phyloP scores from a whole-genome alignment of 2,113 vertebrate genomes.

The Xerus inauris region DNA sequence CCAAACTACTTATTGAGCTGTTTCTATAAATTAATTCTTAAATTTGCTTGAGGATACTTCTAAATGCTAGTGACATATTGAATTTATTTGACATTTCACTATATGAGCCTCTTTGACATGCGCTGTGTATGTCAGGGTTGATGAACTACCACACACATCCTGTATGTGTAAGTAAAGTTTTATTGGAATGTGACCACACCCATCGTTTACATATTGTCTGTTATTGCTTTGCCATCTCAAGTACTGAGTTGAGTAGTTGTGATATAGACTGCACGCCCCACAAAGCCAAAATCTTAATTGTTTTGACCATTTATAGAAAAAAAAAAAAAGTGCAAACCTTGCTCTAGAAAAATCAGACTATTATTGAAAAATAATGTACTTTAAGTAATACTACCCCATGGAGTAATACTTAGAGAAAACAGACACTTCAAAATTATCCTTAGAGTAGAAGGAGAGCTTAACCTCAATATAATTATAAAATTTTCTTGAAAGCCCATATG shows the following conservation, averaged over 20 bases:
- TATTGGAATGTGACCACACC: not conserved
- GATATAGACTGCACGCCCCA: not conserved
- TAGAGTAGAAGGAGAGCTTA: not conserved
- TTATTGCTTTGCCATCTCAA: not conserved
- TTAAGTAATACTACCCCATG: not conserved
- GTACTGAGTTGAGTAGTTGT: not conserved
- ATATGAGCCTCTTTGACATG: not conserved
- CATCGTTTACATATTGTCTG: not conserved
- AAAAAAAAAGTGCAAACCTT: not conserved
- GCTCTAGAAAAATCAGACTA: constrained; percentile 2
- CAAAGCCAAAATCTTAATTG: constrained; percentile 17
- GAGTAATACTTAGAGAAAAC: not conserved
- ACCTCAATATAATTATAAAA: not conserved
- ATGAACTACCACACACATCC: not conserved
- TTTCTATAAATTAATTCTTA: constrained; percentile 20
- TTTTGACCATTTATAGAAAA: not conserved
- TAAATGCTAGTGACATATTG: not conserved
- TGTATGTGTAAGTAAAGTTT: constrained; percentile 27
- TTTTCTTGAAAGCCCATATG: not conserved
- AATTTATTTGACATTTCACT: constrained; percentile 27
- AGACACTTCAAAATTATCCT: not conserved
- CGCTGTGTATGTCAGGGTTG: not conserved
- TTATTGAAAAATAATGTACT: not conserved
- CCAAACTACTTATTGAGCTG: not conserved
- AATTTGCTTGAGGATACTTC: not conserved